These are phyloP conservation scores for Phyto melanocephala DNA, from an alignment of 2,888 invertebrate genomes.

Conservation along the genomic window DNA sequence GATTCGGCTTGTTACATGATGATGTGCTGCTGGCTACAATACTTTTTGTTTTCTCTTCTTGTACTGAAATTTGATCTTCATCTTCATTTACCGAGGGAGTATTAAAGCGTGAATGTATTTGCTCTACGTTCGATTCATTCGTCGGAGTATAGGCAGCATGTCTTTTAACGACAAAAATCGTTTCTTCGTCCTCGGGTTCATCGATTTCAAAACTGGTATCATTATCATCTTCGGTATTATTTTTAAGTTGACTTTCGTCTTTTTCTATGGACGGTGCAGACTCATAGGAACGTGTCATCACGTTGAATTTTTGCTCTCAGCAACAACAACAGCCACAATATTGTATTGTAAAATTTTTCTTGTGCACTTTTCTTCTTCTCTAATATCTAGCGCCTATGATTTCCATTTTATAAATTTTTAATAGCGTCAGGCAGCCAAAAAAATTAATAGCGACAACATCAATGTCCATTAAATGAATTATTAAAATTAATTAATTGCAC, in stretches of 20 bases:
- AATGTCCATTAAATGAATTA: conserved; percentile 37
- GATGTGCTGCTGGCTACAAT: not conserved
- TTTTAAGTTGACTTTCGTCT: conserved; percentile 45
- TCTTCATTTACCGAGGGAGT: not conserved
- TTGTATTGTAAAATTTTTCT: not conserved
- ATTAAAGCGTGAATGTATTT: not conserved
- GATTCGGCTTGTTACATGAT: conserved; percentile 56
- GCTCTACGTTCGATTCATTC: conserved; percentile 53
- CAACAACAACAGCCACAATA: not conserved
- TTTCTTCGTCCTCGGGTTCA: conserved; percentile 69
- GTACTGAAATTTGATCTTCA: not conserved
- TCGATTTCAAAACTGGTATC: conserved; percentile 75
- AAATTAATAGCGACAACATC: conserved; percentile 21
- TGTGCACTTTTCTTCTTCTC: not conserved
- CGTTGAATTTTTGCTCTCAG: conserved; percentile 21
- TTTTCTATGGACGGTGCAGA: conserved; percentile 48
- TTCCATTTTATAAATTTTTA: conserved; percentile 1
- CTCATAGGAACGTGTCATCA: conserved; percentile 58
- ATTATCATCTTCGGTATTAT: conserved; percentile 64
- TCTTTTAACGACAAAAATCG: conserved; percentile 45
- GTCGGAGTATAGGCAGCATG: conserved; percentile 55
- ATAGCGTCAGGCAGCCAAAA: conserved; percentile 27
- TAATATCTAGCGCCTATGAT: conserved; percentile 43
- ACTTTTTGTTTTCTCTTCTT: not conserved
- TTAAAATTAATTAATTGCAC: conserved; percentile 55